Conservation (phyloP, 23 tunicate species). For the Oikopleura dioica region DNA sequence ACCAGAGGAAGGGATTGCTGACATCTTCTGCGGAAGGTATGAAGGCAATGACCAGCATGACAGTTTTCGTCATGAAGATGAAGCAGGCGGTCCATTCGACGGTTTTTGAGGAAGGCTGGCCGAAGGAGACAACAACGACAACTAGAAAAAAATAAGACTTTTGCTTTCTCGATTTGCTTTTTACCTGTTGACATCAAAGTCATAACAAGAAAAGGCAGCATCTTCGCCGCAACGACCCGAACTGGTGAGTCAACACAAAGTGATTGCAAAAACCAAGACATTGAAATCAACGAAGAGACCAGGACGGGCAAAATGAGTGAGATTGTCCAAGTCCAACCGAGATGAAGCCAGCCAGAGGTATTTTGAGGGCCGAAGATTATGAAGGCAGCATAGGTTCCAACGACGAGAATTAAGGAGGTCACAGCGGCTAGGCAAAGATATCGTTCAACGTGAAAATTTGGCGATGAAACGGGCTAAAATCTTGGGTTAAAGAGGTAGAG, state of each 20-base stretch:
- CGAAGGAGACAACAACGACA: too few relatives aligned
- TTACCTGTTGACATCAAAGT: neutral
- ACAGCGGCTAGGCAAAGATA: neutral
- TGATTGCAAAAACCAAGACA: neutral
- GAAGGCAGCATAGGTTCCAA: neutral
- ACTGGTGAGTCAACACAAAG: neutral
- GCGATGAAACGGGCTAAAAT: constrained; percentile 6
- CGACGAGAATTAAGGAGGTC: neutral
- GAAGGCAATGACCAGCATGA: neutral
- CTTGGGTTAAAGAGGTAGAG: too few relatives aligned
- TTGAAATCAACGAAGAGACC: neutral
- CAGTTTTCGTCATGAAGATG: neutral
- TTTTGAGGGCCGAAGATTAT: neutral
- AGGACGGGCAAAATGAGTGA: neutral
- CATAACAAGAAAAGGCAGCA: neutral
- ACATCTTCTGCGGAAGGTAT: neutral
- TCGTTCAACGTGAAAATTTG: neutral
- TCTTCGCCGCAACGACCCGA: neutral
- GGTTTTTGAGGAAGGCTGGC: too few relatives aligned
- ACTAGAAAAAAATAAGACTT: neutral
- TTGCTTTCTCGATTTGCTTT: too few relatives aligned
- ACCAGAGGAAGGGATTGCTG: neutral
- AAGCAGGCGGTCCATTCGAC: neutral
- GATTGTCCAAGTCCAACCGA: neutral
- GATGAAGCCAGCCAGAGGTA: neutral